These are phyloP conservation scores for Tuta absoluta DNA, from an alignment of 2,888 invertebrate species.

Conservation along the genomic window DNA sequence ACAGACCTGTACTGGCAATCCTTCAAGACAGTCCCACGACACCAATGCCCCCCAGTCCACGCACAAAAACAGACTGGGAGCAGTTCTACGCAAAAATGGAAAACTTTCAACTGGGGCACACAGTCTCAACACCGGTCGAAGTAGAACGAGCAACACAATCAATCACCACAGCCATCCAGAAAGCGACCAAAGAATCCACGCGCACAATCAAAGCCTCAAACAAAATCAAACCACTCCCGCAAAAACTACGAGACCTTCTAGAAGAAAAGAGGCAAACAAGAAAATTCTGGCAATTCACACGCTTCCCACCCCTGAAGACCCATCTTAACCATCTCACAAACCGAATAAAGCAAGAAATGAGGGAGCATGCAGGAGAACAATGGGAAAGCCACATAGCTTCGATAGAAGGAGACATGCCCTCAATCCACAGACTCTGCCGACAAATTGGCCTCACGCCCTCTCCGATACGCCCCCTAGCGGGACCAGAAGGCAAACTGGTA, in stretches of 20 bases:
- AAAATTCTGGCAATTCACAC: neutral
- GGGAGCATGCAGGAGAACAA: neutral
- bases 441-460: neutral
- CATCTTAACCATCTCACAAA: neutral
- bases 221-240: neutral
- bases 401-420: neutral
- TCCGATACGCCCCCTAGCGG: conserved; percentile 12
- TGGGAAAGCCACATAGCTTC: neutral
- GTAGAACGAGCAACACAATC: neutral
- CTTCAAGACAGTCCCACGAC: neutral
- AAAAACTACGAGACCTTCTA: neutral
- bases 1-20: neutral
- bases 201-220: neutral
- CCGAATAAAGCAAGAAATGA: neutral
- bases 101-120: neutral
- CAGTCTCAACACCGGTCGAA: neutral
- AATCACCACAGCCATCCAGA: neutral
- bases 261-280: neutral
- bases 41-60: neutral
- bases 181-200: neutral
- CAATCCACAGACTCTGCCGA: conserved; percentile 15
- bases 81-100: neutral
- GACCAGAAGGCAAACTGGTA: neutral
- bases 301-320: neutral
- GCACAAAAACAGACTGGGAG: neutral